Evolutionary conservation across 35 echinoderm and acorn worm genomes (phyloP).

Genomic region (Holothuria glaberrima): DNA sequence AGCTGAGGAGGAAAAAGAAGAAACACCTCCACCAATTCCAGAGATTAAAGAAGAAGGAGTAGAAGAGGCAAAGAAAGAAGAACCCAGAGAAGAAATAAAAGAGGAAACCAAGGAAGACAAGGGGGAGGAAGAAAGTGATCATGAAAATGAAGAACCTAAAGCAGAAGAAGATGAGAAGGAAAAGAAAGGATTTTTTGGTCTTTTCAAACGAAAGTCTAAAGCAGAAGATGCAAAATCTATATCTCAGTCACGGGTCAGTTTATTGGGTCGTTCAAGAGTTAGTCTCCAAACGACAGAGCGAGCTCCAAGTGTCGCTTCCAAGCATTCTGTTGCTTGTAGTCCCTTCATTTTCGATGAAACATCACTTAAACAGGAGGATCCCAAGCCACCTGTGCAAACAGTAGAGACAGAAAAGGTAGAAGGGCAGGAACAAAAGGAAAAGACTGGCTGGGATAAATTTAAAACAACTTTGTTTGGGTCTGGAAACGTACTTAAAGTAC

Average conservation of each 20-base stretch:
- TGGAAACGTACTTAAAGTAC: not conserved
- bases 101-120: conserved; percentile 4
- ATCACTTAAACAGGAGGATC: not conserved
- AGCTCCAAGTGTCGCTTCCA: not conserved
- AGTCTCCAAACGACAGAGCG: conserved; percentile 25
- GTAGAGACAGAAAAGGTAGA: not conserved
- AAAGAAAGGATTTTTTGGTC: conserved; percentile 22
- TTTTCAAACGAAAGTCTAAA: conserved; percentile 1
- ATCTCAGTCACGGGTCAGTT: conserved; percentile 18
- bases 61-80: not conserved
- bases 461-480: conserved; percentile 35
- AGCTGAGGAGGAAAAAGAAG: not conserved
- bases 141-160: not conserved
- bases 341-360: conserved; percentile 28
- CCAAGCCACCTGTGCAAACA: not conserved
- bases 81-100: conserved; percentile 7
- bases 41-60: not conserved
- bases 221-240: conserved; percentile 13
- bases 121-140: not conserved
- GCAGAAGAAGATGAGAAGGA: conserved; percentile 30
- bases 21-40: too few species aligned
- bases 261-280: not conserved
- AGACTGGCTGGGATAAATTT: conserved; percentile 14
- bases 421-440: not conserved
- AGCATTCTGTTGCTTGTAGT: conserved; percentile 39